Base-by-base conservation (phyloP, 64 coral and sea anemone species). In the Porites australiensis region DNA sequence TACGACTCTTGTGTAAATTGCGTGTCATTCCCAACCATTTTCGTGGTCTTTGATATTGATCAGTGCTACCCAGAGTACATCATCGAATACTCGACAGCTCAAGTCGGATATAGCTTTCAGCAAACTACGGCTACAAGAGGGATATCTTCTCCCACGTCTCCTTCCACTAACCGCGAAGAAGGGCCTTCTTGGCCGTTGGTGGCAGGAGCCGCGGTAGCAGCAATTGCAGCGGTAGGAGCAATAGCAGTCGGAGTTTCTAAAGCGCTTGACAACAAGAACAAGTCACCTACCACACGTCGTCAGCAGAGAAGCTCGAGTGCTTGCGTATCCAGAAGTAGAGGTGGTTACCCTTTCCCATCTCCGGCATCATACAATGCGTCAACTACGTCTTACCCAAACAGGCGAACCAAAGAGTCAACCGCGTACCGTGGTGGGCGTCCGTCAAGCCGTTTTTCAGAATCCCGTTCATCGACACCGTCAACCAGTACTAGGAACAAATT, bases 1-100 rank as follows among this genome's bases (percentile, higher is more conserved):
- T 94, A 75, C 61, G 89, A 94, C 54, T 98, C 88, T 0, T 94
- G 92, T 79, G 96, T 98, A 6, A 89, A 98, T 48, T 64, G 88
- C 60, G 37, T 76, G 7, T 13, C 23, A 14, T 88, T 11, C 21
- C 96, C 96, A 3, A 53, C 63, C 46, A 64, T 98, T 16, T 94
- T 88, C 88, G 92, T 98, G 13, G 72, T 87, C 50, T 94, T 94
- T 92, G 89, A 98, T n/a, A 90, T 59, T 1, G 78, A 90, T 64
- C 87, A 90, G 50, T 94, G 53, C 71, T 94, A 94, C 70, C 87
- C 79, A 48, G 93, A 87, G 6, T 94, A 94, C 54, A 55, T 94
- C 44, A 86, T 94, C 22, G 76, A 94, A 61, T 94, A 94, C 83
- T 93, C 58, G 43, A 52, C 55, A 63, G 52, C n/a, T 86, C 62